A percentile compares a stretch with the other conserved stretches of the same genome.
These are phyloP conservation scores for Ennomos quercinarius DNA, from an alignment of 2,888 invertebrate species.

Conservation along the genomic window DNA sequence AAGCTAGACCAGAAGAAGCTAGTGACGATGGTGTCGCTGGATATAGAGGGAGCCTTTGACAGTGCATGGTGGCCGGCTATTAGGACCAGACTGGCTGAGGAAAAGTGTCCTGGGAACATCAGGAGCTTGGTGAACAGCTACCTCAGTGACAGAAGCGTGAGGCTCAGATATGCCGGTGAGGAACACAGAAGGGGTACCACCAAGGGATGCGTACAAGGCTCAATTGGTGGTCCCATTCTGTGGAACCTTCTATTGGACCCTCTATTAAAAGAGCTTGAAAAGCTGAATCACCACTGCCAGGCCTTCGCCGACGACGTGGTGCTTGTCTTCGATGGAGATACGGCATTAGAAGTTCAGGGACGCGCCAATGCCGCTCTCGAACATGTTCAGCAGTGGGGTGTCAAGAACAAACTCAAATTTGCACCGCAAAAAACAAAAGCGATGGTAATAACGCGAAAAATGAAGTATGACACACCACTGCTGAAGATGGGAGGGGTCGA, in stretches of 20 bases:
- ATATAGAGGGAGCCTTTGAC: not conserved
- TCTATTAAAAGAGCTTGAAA: not conserved
- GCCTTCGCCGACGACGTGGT: constrained; percentile 1
- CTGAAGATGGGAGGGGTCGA: constrained; percentile 1
- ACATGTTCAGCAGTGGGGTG: constrained; percentile 4
- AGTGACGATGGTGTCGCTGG: too few relatives aligned
- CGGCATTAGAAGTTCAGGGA: constrained; percentile 1
- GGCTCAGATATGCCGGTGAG: not conserved
- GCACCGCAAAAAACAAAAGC: constrained; percentile 4
- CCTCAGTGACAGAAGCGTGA: not conserved
- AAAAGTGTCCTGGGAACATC: constrained; percentile 2
- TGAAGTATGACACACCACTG: not conserved
- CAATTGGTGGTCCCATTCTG: constrained; percentile 1
- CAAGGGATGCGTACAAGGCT: constrained; percentile 3
- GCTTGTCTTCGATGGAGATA: constrained; percentile 1
- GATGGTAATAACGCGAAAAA: not conserved
- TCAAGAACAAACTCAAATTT: constrained; percentile 3
- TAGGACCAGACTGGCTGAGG: constrained; percentile 4
- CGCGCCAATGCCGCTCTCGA: constrained; percentile 2
- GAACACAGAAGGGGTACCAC: not conserved
- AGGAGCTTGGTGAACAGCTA: constrained; percentile 1
- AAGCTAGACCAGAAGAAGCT: too few relatives aligned
- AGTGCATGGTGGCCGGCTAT: constrained; percentile 6
- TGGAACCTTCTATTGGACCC: constrained; percentile 6
- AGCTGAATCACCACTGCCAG: not conserved